Base-by-base conservation (phyloP, 2,888 invertebrate genomes). In the Phyllotreta cruciferae region DNA sequence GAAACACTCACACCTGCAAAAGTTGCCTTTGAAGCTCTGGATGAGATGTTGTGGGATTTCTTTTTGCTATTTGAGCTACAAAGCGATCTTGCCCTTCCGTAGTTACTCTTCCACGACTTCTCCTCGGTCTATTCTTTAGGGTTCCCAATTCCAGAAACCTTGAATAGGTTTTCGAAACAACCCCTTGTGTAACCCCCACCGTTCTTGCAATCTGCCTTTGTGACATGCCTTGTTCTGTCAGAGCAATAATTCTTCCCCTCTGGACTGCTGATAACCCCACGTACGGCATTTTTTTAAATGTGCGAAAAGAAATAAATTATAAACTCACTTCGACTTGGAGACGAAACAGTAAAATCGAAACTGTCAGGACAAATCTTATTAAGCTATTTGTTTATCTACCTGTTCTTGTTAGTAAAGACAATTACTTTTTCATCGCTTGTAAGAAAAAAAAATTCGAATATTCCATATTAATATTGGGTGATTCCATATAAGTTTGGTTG, bases 1-100 rank as follows among this genome's bases (percentile, higher is more conserved):
- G 37, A 53, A 24, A 53, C 34, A 41, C 38, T 11, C 9, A 55
- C 55, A 55, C 13, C 55, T 45, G 45, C 13, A 11, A 45, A 10
- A 13, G 13, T 11, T 45, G 11, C 45, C 45, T 45, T 45, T 45
- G 41, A 41, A 41, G 41, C 10, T 41, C 41, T 41, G 41, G 41
- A 10, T 41, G 41, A 41, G 41, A 41, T 41, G 41, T 41, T 9
- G 41, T n/a, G 10, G 24, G 24, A 24, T 24, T 24, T 41, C 41
- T 41, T 41, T 4, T 41, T 41, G 41, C 41, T 41, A 41, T 41
- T 41, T 41, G 41, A 41, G 41, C n/a, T 24, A 41, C 9, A 41
- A 9, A 41, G 2, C 41, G 41, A 41, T 41, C 41, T 4, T 41
- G 10, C 6, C 9, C 6, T 41, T 41, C n/a, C 3, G 41, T 41